Evolutionary conservation across 2,113 vertebrate genomes (phyloP).

Genomic region (Loxodonta africana): DNA sequence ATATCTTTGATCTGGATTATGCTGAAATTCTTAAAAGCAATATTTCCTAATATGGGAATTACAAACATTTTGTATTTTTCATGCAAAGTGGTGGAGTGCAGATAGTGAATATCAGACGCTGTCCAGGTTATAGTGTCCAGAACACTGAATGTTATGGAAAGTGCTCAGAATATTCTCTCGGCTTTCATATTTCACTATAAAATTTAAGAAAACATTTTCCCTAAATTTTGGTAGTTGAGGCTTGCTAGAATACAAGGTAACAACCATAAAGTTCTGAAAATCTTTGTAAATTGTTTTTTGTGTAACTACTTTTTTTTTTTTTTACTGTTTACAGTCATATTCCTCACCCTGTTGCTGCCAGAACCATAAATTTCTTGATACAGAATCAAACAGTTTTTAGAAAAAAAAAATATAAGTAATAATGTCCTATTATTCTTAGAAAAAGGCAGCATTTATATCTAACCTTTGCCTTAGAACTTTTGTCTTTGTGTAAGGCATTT

Average conservation of each 20-base stretch:
- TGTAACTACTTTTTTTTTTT: neutral
- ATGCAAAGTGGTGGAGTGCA: neutral
- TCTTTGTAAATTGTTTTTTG: conserved; percentile 36
- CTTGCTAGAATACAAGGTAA: neutral
- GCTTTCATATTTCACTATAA: conserved; percentile 61
- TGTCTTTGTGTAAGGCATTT: conserved; percentile 6
- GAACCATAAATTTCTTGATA: conserved; percentile 31
- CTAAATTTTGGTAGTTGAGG: neutral
- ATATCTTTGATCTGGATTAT: conserved; percentile 50
- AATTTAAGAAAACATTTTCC: conserved; percentile 41
- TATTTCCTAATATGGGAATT: conserved; percentile 52
- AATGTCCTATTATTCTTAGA: neutral
- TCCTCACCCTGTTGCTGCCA: neutral
- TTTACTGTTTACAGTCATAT: neutral
- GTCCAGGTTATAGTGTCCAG: neutral
- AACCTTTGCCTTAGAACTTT: conserved; percentile 41
- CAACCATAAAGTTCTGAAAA: conserved; percentile 37
- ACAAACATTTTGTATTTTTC: conserved; percentile 30
- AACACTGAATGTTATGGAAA: neutral
- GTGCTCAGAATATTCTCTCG: conserved; percentile 31
- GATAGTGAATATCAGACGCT: conserved; percentile 40
- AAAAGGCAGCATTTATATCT: neutral
- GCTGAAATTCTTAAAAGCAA: conserved; percentile 25
- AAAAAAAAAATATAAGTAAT: neutral
- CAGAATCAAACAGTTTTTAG: conserved; percentile 19